Evolutionary conservation across 2,113 vertebrate genomes (phyloP).

Genomic region (Xenopus borealis): DNA sequence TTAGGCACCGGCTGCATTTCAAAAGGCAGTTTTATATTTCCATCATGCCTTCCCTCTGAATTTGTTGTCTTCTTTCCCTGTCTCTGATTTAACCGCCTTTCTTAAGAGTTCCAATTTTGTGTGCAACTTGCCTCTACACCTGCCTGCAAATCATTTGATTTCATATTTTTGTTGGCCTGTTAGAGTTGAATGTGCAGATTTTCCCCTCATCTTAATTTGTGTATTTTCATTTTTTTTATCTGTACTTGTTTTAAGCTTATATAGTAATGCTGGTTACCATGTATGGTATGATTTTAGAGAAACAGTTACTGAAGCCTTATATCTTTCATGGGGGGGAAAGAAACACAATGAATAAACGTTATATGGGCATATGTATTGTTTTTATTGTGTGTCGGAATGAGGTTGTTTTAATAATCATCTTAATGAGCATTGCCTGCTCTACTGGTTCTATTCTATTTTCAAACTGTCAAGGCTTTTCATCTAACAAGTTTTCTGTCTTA

Average conservation of each 20-base stretch:
- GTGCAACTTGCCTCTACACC: neutral
- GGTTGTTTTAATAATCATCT: no score
- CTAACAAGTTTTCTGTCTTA: no score
- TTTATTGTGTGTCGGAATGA: no score
- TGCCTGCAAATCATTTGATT: neutral
- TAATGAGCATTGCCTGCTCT: no score
- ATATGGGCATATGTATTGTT: conserved; percentile 40
- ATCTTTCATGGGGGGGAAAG: conserved; percentile 50
- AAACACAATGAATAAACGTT: conserved; percentile 71
- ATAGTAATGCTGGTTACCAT: conserved; percentile 25
- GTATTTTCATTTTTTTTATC: conserved; percentile 51
- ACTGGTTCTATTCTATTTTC: no score
- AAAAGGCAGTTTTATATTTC: conserved; percentile 13
- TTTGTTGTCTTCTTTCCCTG: neutral
- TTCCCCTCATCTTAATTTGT: conserved; percentile 57
- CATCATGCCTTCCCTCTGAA: neutral
- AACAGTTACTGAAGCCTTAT: conserved; percentile 60
- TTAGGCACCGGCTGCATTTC: conserved; percentile 1
- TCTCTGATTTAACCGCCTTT: neutral
- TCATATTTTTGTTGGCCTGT: conserved; percentile 23
- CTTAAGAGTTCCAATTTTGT: neutral
- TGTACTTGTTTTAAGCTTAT: conserved; percentile 31
- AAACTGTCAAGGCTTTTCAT: no score
- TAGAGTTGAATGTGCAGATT: conserved; percentile 38
- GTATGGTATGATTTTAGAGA: conserved; percentile 53